Base-by-base conservation (phyloP, 1,140 invertebrate species). In the Spodoptera frugiperda region DNA sequence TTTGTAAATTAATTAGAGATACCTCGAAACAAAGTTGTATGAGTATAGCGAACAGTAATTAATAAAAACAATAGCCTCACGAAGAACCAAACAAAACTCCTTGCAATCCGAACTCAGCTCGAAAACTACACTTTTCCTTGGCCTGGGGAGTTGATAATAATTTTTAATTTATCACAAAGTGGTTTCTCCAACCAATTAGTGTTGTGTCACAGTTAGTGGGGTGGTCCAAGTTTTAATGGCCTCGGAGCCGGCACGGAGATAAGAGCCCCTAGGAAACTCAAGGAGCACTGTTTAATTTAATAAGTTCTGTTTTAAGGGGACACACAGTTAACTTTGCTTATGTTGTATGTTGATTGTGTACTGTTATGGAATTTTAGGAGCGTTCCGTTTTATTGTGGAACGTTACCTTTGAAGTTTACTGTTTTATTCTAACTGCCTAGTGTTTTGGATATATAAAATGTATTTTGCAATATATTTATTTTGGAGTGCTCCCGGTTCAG, bases 161-260 rank as follows among this genome's bases (percentile, higher is more conserved):
- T 78, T 78, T 55, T 78, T 73, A 78, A 78, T 72, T 78, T 78
- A 78, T 65, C 57, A 73, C 67, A 76, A 76, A 79, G 78, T 77
- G 78, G 75, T 82, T 70, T 59, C 79, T 61, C 65, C 17, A 71
- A 77, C 65, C 80, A 79, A 79, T 82, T 82, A 82, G 80, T 75
- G 78, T 55, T 57, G 78, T 70, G 78, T 72, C 73, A 70, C 78
- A 65, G 78, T 76, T 76, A 54, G 72, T 61, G 57, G 57, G 55
- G 61, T 61, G 73, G 80, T 65, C 78, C 74, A 84, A 84, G 83
- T 84, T 84, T 84, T 84, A 84, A 84, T 84, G 79, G 81, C 75
- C 78, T 74, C 72, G 54, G 65, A 67, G 59, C 72, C 78, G 44
- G 61, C 59, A 68, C 25, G 46, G 74, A 83, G 77, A 78, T 81